Conservation (phyloP, 1,140 invertebrate species). For the Sminthurides bifidus region DNA sequence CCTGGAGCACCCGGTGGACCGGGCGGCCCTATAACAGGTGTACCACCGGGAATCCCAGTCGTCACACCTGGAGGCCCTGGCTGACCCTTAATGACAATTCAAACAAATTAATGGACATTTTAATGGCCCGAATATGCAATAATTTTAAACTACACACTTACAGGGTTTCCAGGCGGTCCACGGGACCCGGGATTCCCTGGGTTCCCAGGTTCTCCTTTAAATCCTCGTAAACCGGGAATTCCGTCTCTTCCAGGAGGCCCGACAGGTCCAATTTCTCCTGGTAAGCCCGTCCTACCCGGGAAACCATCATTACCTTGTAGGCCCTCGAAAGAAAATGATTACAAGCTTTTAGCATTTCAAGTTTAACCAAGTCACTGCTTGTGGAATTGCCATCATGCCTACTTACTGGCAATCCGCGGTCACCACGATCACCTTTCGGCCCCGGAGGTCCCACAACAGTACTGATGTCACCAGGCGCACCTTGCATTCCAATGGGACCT, state of each 20-base stretch:
- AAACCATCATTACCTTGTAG: slow-evolving; percentile 27
- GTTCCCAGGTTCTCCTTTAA: slow-evolving; percentile 23
- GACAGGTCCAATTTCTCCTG: slow-evolving; percentile 33
- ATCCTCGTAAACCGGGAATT: slow-evolving; percentile 16
- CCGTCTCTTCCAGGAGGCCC: slow-evolving; percentile 33
- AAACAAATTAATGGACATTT: neutral
- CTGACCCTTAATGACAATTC: slow-evolving; percentile 16
- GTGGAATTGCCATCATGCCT: neutral
- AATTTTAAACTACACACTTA: slow-evolving; percentile 6
- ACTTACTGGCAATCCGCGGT: slow-evolving; percentile 32
- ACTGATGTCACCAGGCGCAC: slow-evolving; percentile 15
- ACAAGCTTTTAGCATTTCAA: neutral
- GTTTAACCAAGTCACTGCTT: neutral
- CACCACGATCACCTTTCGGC: slow-evolving; percentile 35
- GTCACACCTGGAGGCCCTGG: slow-evolving; percentile 21
- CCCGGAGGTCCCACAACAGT: slow-evolving; percentile 18
- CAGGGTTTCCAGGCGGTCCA: slow-evolving; percentile 15
- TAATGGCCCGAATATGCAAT: neutral
- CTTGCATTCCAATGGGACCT: slow-evolving; percentile 37
- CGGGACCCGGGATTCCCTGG: slow-evolving; percentile 16
- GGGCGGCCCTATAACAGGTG: slow-evolving; percentile 32
- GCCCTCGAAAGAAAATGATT: slow-evolving; percentile 15
- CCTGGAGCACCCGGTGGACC: slow-evolving; percentile 27
- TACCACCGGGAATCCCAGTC: slow-evolving; percentile 12
- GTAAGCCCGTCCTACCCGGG: slow-evolving; percentile 30